A percentile compares a stretch with the other conserved stretches of the same genome.
These are phyloP conservation scores for Plutella xylostella DNA, from an alignment of 2,888 invertebrate species.

Conservation along the genomic window DNA sequence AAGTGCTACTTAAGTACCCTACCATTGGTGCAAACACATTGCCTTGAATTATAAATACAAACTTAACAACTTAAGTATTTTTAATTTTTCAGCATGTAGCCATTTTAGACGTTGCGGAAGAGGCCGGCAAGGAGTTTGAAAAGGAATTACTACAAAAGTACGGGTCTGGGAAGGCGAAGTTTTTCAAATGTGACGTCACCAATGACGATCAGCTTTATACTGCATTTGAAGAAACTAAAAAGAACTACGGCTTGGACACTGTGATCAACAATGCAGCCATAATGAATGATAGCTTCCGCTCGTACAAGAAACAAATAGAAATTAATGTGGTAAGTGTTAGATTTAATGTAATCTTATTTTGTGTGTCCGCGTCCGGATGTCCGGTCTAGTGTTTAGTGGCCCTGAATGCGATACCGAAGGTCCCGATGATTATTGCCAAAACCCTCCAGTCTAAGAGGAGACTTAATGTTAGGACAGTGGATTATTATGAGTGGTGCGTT, in stretches of 20 bases:
- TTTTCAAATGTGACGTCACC: constrained; percentile 33
- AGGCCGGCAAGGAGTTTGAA: constrained; percentile 25
- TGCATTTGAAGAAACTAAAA: constrained; percentile 27
- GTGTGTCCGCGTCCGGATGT: too few relatives aligned
- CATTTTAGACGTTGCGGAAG: constrained; percentile 28
- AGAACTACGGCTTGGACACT: constrained; percentile 37
- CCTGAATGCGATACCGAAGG: too few relatives aligned
- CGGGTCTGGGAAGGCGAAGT: constrained; percentile 27
- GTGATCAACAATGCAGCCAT: constrained; percentile 49
- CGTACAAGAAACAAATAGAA: constrained; percentile 39
- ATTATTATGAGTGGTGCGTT: too few relatives aligned
- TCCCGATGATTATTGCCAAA: too few relatives aligned
- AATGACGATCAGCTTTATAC: constrained; percentile 26
- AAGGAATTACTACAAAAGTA: constrained; percentile 28
- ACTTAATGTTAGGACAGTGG: too few relatives aligned
- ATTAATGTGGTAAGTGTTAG: constrained; percentile 52
- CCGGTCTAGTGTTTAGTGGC: too few relatives aligned
- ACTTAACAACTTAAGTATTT: too few relatives aligned
- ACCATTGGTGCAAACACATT: too few relatives aligned
- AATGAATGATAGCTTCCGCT: constrained; percentile 40
- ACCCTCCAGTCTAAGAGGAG: too few relatives aligned
- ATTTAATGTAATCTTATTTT: too few relatives aligned
- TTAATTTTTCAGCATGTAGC: constrained; percentile 32
- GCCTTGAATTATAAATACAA: too few relatives aligned
- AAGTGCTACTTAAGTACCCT: too few relatives aligned